These are phyloP conservation scores for Montifringilla adamsi DNA, from an alignment of 2,113 vertebrate genomes.

Conservation along the genomic window DNA sequence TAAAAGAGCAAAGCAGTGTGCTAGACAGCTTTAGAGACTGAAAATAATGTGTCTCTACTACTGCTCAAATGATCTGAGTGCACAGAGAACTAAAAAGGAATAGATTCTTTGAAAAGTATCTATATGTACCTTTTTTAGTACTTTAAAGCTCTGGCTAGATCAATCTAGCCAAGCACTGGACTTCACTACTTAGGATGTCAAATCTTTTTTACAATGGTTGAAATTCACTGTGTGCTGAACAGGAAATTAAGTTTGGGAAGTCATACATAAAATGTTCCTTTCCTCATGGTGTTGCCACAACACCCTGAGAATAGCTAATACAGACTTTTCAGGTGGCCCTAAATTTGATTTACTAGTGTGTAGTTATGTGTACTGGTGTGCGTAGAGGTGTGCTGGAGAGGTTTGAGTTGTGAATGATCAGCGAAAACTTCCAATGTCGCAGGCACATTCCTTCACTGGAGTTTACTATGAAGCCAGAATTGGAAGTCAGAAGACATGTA, in stretches of 20 bases:
- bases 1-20: background rate
- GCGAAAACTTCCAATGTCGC: fast-evolving
- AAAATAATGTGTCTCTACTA: background rate
- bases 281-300: background rate
- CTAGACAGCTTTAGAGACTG: background rate
- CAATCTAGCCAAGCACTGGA: background rate
- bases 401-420: background rate
- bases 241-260: background rate
- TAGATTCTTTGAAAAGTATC: background rate
- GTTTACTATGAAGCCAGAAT: background rate
- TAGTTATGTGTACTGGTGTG: background rate
- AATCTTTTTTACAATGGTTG: background rate
- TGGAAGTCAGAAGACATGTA: background rate
- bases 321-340: background rate
- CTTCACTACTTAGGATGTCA: background rate
- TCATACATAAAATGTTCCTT: background rate
- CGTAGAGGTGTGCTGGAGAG: background rate
- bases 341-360: background rate
- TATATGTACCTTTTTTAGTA: background rate
- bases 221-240: background rate
- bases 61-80: background rate
- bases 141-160: background rate
- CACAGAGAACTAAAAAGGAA: background rate
- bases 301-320: background rate
- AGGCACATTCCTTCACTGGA: background rate